phyloP scores from a whole-genome alignment of 2,113 vertebrate genomes.

The Setophaga petechia region DNA sequence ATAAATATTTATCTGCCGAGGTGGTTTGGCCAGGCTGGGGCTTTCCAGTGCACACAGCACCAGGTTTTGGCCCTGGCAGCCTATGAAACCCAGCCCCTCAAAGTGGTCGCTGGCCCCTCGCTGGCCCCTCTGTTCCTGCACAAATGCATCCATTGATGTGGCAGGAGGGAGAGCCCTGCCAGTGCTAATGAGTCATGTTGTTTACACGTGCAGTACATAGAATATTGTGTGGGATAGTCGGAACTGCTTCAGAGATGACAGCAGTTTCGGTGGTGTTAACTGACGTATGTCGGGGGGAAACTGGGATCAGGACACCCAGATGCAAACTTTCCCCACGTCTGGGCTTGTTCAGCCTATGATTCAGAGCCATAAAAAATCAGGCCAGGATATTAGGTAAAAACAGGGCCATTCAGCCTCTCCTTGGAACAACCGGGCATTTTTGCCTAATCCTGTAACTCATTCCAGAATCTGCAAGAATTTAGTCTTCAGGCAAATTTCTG shows the following conservation, averaged over 20 bases:
- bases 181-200: not conserved
- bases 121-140: not conserved
- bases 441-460: not conserved
- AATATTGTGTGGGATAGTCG: fast-evolving
- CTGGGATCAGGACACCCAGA: not conserved
- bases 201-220: not conserved
- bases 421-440: not conserved
- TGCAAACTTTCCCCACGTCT: not conserved
- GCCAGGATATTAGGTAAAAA: not conserved
- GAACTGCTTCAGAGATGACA: conserved; percentile 1
- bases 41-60: not conserved
- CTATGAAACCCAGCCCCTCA: not conserved
- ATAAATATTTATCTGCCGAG: not conserved
- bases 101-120: fast-evolving
- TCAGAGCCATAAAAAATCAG: not conserved
- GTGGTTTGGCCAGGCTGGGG: not conserved
- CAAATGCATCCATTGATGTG: not conserved
- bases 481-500: not conserved
- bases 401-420: not conserved
- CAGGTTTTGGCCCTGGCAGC: not conserved
- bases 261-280: not conserved
- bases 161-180: not conserved
- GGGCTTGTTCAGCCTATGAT: conserved; percentile 15
- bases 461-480: not conserved
- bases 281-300: not conserved